Conservation (phyloP, 2,113 vertebrate species). For the Chloroceryle aenea region DNA sequence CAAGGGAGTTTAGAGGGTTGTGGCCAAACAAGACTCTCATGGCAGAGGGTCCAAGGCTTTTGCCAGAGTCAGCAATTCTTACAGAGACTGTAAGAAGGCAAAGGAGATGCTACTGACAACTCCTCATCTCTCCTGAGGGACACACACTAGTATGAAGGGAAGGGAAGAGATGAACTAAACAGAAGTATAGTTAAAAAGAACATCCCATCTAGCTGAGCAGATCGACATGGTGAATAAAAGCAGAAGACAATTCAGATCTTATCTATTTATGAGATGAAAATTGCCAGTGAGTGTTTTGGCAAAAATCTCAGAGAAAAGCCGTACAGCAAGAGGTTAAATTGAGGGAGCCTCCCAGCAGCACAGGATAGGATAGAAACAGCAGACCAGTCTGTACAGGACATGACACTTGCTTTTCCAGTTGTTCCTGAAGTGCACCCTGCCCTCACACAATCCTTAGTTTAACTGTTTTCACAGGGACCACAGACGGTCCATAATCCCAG, state of each 20-base stretch:
- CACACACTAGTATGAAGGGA: background rate
- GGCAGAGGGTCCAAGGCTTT: background rate
- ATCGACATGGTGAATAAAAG: background rate
- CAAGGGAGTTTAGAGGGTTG: background rate
- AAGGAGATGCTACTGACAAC: background rate
- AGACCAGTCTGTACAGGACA: background rate
- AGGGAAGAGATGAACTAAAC: background rate
- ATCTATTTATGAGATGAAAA: background rate
- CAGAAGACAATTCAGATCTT: background rate
- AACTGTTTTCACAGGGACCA: background rate
- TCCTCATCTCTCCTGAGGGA: background rate
- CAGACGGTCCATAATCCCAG: background rate
- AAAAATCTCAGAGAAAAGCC: background rate
- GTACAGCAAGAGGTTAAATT: background rate
- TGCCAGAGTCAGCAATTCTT: background rate
- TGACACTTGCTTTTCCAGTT: background rate
- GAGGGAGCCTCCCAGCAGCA: background rate
- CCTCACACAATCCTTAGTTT: background rate
- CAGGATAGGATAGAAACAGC: background rate
- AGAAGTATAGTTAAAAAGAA: background rate
- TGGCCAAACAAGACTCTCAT: background rate
- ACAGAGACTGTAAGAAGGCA: background rate
- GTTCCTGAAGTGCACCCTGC: background rate
- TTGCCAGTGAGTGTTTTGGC: background rate
- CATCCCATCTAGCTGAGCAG: background rate